These are phyloP conservation scores for Phylloscopus whistleri DNA, from an alignment of 2,113 vertebrate genomes.

Conservation along the genomic window DNA sequence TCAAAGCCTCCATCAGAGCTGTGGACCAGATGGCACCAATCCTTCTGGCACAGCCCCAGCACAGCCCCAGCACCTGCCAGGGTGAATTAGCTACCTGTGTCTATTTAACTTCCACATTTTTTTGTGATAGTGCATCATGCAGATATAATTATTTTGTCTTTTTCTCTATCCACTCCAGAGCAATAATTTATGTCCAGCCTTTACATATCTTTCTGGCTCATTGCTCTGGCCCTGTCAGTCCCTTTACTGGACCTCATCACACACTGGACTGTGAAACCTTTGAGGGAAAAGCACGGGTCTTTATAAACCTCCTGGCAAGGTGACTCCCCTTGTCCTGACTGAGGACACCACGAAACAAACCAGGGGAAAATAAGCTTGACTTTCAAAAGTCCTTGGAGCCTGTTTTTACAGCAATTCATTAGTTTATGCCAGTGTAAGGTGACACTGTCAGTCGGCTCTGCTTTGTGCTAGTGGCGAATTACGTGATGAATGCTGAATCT, in stretches of 20 bases:
- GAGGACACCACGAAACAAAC: neutral
- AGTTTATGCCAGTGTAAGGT: neutral
- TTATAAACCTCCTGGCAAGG: conserved; percentile 19
- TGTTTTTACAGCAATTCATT: neutral
- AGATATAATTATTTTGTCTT: neutral
- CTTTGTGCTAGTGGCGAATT: conserved; percentile 2
- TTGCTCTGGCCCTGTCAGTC: neutral
- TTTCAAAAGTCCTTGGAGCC: conserved; percentile 39
- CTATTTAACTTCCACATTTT: neutral
- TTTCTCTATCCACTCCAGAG: neutral
- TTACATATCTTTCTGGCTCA: neutral
- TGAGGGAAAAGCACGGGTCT: neutral
- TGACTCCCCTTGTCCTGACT: neutral
- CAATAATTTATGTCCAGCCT: neutral
- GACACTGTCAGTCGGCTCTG: neutral
- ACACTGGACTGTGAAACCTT: neutral
- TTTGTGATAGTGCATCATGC: neutral
- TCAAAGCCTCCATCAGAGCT: neutral
- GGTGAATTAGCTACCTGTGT: neutral
- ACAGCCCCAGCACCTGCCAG: neutral
- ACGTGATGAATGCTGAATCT: neutral
- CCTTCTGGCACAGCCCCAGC: neutral
- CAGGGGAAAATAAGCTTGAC: neutral
- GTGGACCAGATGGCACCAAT: neutral
- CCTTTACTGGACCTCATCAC: neutral